Evolutionary conservation across 2,113 vertebrate species (phyloP).

Genomic region (Neolamprologus modestus): DNA sequence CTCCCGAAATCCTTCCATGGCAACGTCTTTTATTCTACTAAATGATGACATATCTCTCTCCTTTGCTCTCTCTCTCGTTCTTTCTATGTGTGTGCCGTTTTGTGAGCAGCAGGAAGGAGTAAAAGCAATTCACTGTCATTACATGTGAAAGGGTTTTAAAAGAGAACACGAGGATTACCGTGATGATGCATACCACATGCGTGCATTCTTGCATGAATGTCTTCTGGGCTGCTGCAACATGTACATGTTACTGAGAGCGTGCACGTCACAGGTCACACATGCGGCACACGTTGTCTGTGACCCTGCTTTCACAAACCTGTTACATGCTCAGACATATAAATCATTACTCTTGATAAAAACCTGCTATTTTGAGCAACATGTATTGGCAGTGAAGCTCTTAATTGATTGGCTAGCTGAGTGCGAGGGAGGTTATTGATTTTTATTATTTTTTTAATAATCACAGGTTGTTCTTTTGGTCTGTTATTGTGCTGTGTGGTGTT

Average conservation of each 20-base stretch:
- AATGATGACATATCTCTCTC: background rate
- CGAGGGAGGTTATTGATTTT: background rate
- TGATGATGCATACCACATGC: background rate
- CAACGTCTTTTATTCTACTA: constrained; percentile 1
- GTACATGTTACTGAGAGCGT: background rate
- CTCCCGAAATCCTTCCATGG: constrained; percentile 39
- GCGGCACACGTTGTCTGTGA: background rate
- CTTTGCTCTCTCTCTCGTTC: background rate
- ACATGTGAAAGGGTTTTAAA: background rate
- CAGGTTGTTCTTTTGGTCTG: background rate
- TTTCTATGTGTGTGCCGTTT: background rate
- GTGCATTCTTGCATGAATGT: background rate
- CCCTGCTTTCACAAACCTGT: constrained; percentile 22
- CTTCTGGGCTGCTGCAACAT: background rate
- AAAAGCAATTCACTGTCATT: constrained; percentile 9
- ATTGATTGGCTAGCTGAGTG: constrained; percentile 18
- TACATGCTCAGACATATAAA: constrained; percentile 28
- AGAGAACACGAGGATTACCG: background rate
- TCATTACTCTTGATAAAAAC: constrained; percentile 29
- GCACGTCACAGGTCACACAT: background rate
- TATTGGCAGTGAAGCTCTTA: background rate
- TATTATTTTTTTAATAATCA: background rate
- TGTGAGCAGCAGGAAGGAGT: background rate
- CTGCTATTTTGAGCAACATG: constrained; percentile 29
- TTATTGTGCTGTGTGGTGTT: background rate